phyloP scores from a whole-genome alignment of 1,140 invertebrate species.

The Teleogryllus occipitalis region DNA sequence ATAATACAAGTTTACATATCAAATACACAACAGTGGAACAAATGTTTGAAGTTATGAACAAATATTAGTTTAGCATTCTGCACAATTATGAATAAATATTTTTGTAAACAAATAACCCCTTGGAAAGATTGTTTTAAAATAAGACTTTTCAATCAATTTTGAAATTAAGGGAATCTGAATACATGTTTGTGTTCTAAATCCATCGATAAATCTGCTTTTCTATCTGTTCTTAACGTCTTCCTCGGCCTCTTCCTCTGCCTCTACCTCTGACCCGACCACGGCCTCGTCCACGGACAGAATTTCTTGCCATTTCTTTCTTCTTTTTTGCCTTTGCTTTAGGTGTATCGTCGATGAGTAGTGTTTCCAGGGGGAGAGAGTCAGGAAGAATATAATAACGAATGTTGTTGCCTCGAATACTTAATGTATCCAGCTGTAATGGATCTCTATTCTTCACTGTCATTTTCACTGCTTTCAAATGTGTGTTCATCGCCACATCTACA shows the following conservation, averaged over 20 bases:
- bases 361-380: slow-evolving; percentile 90
- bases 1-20: no score
- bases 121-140: no score
- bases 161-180: no score
- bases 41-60: no score
- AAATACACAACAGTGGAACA: no score
- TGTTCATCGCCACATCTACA: slow-evolving; percentile 99
- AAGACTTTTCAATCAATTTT: no score
- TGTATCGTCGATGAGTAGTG: slow-evolving; percentile 92
- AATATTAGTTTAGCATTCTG: no score
- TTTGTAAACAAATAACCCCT: no score
- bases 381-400: slow-evolving; percentile 96
- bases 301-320: slow-evolving; percentile 51
- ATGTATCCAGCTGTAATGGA: slow-evolving; percentile 83
- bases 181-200: no score
- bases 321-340: slow-evolving; percentile 89
- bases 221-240: slow-evolving; percentile 40
- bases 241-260: slow-evolving; percentile 50
- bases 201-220: no score
- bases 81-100: no score
- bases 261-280: slow-evolving; percentile 50
- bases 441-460: slow-evolving; percentile 95
- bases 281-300: slow-evolving; percentile 42
- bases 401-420: slow-evolving; percentile 96
- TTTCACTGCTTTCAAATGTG: slow-evolving; percentile 96